Percentiles rank a stretch among this genome's conserved stretches.
These are phyloP conservation scores for Melipona bicolor DNA, from an alignment of 2,888 invertebrate genomes.

Conservation along the genomic window DNA sequence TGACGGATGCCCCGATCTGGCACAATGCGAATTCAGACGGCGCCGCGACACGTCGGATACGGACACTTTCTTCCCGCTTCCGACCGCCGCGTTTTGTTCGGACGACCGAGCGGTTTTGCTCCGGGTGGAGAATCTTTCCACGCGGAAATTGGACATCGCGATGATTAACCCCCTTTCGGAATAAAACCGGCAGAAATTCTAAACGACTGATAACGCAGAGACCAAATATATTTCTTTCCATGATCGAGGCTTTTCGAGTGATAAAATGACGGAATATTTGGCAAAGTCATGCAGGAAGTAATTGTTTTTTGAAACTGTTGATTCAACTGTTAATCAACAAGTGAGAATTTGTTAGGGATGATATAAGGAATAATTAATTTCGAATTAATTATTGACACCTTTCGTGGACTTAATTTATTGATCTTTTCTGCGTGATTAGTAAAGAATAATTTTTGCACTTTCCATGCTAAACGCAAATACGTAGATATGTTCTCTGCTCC, in stretches of 20 bases:
- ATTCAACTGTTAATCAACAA: no score
- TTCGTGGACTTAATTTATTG: not conserved
- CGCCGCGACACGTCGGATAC: slow-evolving; percentile 52
- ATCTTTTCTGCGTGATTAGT: no score
- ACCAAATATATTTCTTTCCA: no score
- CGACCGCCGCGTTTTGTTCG: slow-evolving; percentile 18
- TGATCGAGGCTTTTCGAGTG: no score
- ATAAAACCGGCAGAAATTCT: not conserved
- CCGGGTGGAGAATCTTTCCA: not conserved
- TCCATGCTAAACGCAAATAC: no score
- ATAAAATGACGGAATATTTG: no score
- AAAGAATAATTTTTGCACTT: no score
- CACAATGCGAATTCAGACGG: slow-evolving; percentile 62
- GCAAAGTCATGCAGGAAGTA: not conserved
- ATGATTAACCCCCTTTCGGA: not conserved
- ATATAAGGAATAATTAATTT: no score
- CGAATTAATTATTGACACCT: not conserved
- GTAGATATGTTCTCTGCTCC: no score
- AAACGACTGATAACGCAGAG: no score
- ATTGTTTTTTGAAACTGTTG: not conserved
- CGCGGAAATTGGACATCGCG: slow-evolving; percentile 17
- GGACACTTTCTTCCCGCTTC: slow-evolving; percentile 22
- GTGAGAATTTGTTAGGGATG: no score
- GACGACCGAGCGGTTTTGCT: slow-evolving; percentile 22
- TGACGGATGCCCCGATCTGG: slow-evolving; percentile 55